A percentile compares a stretch with the other conserved stretches of the same genome.
phyloP scores from a whole-genome alignment of 2,797 vertebrate species.

The Phalloptychus januarius region DNA sequence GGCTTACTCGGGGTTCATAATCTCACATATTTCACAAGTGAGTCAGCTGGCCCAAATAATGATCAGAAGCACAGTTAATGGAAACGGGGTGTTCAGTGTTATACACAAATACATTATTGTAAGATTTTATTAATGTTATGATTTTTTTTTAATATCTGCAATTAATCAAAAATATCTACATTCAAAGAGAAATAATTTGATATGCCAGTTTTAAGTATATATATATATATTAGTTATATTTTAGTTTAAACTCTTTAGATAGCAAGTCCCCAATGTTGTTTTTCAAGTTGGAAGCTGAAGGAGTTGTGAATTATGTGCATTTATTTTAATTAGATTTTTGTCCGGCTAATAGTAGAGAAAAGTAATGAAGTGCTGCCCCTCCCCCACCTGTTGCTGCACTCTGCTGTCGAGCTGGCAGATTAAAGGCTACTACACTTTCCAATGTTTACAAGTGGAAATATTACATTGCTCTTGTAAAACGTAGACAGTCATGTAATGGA shows the following conservation, averaged over 20 bases:
- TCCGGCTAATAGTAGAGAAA: not conserved
- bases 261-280: not conserved
- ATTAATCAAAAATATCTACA: not conserved
- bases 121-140: not conserved
- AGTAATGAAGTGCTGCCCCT: not conserved
- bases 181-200: no score
- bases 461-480: not conserved
- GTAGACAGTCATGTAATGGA: not conserved
- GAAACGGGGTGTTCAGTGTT: not conserved
- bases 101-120: not conserved
- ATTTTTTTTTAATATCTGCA: not conserved
- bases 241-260: not conserved
- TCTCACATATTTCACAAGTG: not conserved
- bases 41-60: not conserved
- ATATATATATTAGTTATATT: no score
- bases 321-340: not conserved
- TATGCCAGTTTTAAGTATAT: no score
- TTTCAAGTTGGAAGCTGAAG: not conserved
- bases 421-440: not conserved
- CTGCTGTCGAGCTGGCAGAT: not conserved
- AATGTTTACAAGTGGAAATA: not conserved
- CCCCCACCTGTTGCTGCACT: not conserved
- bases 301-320: not conserved
- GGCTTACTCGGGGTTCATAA: not conserved
- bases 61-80: not conserved